phyloP scores from a whole-genome alignment of 2,113 vertebrate species.

The Pyxicephalus adspersus region DNA sequence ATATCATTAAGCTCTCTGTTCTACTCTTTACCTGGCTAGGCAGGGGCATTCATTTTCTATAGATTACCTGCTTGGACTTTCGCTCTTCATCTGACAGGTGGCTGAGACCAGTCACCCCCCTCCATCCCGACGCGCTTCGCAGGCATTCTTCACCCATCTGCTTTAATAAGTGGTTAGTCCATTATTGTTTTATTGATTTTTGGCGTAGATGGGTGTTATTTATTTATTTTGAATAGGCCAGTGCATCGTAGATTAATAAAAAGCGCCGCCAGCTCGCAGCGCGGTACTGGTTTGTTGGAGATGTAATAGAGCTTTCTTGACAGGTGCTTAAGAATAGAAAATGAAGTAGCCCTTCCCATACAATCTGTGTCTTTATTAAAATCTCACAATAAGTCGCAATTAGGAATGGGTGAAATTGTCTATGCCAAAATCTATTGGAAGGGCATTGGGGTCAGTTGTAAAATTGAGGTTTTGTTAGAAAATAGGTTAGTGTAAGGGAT shows the following conservation, averaged over 20 bases:
- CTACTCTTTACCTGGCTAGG: conserved; percentile 26
- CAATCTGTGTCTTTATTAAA: no score
- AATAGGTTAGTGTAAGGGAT: no score
- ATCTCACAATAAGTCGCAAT: no score
- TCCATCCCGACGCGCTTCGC: neutral
- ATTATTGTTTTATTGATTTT: conserved; percentile 40
- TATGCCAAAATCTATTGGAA: no score
- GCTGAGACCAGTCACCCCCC: neutral
- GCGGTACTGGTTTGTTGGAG: no score
- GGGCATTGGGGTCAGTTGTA: no score
- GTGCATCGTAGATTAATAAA: neutral
- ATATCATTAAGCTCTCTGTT: conserved; percentile 47
- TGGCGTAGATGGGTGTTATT: neutral
- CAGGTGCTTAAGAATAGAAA: no score
- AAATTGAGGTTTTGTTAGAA: no score
- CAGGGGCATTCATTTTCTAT: conserved; percentile 44
- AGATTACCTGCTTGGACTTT: conserved; percentile 29
- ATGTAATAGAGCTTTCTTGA: no score
- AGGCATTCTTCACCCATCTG: conserved; percentile 14
- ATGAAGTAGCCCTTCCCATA: no score
- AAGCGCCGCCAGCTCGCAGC: neutral
- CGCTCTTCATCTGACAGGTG: conserved; percentile 9
- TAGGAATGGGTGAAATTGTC: no score
- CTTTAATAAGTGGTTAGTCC: conserved; percentile 50
- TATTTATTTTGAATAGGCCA: conserved; percentile 4